Conservation (phyloP, 2,888 invertebrate genomes). For the Thumatha senex region DNA sequence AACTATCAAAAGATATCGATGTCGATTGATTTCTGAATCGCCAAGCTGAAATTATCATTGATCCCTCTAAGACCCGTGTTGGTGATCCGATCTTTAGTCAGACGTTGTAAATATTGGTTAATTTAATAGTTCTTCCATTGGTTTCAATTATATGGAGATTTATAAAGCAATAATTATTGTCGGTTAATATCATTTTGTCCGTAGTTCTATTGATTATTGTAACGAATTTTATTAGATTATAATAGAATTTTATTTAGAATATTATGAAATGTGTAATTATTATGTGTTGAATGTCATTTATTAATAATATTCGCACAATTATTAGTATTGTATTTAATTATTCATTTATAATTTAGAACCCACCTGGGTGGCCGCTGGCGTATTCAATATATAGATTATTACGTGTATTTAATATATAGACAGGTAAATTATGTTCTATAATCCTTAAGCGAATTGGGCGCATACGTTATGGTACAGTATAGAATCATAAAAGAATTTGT, state of each 20-base stretch:
- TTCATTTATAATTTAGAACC: constrained; percentile 26
- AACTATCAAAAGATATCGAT: no score
- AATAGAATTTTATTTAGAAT: constrained; percentile 38
- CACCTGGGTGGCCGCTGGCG: constrained; percentile 24
- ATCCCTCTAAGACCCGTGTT: background rate
- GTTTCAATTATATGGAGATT: constrained; percentile 49
- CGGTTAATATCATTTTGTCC: constrained; percentile 54
- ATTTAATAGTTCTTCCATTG: constrained; percentile 58
- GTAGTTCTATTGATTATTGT: constrained; percentile 39
- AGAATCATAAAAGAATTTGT: constrained; percentile 40
- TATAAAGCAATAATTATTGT: constrained; percentile 71
- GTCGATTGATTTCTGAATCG: no score
- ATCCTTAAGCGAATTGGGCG: background rate
- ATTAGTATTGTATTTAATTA: constrained; percentile 36
- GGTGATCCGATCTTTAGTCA: constrained; percentile 9
- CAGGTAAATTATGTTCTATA: background rate
- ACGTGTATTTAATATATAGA: constrained; percentile 16
- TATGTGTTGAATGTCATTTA: constrained; percentile 49
- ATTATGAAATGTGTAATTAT: constrained; percentile 44
- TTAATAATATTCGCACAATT: constrained; percentile 59
- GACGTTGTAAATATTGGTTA: constrained; percentile 22
- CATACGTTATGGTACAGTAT: constrained; percentile 15
- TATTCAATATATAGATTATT: constrained; percentile 9
- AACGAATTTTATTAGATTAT: constrained; percentile 60
- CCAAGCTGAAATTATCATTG: background rate